These are phyloP conservation scores for Agrochola lychnidis DNA, from an alignment of 2,888 invertebrate species.

Conservation along the genomic window DNA sequence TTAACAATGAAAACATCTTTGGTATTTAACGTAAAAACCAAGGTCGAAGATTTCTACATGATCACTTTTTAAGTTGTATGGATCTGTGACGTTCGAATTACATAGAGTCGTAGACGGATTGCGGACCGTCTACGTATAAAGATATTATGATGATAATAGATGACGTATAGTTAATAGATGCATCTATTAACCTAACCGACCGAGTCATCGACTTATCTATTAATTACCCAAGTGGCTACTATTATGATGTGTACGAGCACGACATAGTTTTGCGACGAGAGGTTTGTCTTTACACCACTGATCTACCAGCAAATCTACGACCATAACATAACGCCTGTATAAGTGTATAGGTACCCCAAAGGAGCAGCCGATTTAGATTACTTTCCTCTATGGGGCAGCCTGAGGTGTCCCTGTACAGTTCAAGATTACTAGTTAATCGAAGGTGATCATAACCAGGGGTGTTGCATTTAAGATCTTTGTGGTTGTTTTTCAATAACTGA, in stretches of 20 bases:
- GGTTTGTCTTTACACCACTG: too few species aligned
- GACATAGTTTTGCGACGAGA: not conserved
- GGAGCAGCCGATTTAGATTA: too few species aligned
- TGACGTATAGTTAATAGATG: too few species aligned
- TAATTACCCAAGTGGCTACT: not conserved
- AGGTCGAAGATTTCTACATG: conserved; percentile 37
- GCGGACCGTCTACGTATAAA: too few species aligned
- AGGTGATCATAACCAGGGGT: not conserved
- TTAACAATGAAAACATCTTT: not conserved
- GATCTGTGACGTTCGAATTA: conserved; percentile 1
- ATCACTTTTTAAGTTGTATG: not conserved
- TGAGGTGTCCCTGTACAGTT: too few species aligned
- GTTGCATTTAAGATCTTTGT: not conserved
- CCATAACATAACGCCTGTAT: not conserved
- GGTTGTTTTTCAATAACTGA: not conserved
- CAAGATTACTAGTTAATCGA: not conserved
- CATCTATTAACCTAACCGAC: not conserved
- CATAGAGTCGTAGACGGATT: not conserved
- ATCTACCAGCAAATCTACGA: not conserved
- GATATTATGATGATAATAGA: too few species aligned
- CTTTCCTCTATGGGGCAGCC: too few species aligned
- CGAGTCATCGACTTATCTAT: not conserved
- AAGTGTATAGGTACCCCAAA: too few species aligned
- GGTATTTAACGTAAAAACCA: conserved; percentile 1
- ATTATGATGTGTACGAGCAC: not conserved